Evolutionary conservation across 2,888 invertebrate genomes (phyloP).

Genomic region (Tetranychus piercei): DNA sequence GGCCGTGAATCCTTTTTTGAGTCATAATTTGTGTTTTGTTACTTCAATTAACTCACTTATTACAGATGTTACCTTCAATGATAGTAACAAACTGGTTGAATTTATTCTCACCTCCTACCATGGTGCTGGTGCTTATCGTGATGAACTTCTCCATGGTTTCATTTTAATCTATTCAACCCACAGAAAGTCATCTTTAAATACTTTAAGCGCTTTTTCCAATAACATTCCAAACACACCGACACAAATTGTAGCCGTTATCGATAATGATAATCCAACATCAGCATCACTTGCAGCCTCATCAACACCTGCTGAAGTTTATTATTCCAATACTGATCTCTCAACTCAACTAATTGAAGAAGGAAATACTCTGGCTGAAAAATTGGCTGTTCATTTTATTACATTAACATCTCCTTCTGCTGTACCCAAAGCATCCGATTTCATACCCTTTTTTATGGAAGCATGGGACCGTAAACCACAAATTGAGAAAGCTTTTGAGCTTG

Average conservation of each 20-base stretch:
- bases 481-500: slow-evolving; percentile 74
- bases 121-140: slow-evolving; percentile 72
- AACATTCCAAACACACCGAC: slow-evolving; percentile 69
- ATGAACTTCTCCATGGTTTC: slow-evolving; percentile 81
- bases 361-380: slow-evolving; percentile 69
- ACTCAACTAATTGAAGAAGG: slow-evolving; percentile 49
- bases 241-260: slow-evolving; percentile 78
- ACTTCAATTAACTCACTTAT: slow-evolving; percentile 62
- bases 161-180: slow-evolving; percentile 85
- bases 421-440: slow-evolving; percentile 6
- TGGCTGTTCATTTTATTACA: slow-evolving; percentile 79
- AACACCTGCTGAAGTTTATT: slow-evolving; percentile 16
- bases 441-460: slow-evolving; percentile 37
- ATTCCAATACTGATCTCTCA: slow-evolving; percentile 17
- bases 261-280: slow-evolving; percentile 35
- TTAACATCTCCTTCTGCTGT: slow-evolving; percentile 34
- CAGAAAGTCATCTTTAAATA: slow-evolving; percentile 78
- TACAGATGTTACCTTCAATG: slow-evolving; percentile 75
- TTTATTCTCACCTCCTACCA: slow-evolving; percentile 38
- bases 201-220: slow-evolving; percentile 78
- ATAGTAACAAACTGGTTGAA: slow-evolving; percentile 49
- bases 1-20: slow-evolving; percentile 61
- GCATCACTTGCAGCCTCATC: slow-evolving; percentile 4
- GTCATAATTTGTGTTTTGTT: slow-evolving; percentile 61
- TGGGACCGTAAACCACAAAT: slow-evolving; percentile 91